Evolutionary conservation across 2,888 invertebrate species (phyloP), one percentile per base, ranked within the genome.

Genomic region (Melanargia galathea): DNA sequence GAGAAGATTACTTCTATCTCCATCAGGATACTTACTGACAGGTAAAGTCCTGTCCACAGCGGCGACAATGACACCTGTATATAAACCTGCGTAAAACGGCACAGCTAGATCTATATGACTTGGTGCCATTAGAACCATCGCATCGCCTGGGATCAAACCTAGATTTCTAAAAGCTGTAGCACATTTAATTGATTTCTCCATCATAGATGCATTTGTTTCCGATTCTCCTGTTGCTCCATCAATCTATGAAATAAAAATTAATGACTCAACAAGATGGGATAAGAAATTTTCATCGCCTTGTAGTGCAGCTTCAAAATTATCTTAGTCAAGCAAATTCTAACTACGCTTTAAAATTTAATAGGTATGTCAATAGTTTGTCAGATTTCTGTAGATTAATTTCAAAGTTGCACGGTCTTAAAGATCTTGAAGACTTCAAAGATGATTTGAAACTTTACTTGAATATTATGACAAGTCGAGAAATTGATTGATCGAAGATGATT

Each of bases 41-140:
- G 73, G 71, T 33, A 84, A 72, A 40, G 75, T 79, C 1, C 66
- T 71, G 60, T 87, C 87, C 0, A 80, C 63, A 4, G 77, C 76
- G 1, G 83, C 76, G n/a, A 81, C 64, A n/a, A 75, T 72, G 2
- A 84, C 78, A 2, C 92, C 92, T 6, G 90, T 76, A 69, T 82
- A 92, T 2, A 90, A 67, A 0, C 86, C 82, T 1, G 92, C 91
- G 48, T 92, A 83, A 54, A 87, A 81, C 0, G 92, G 92, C 26
- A 92, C 79, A 4, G 76, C 75, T 10, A 86, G 72, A 61, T 92
- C 82, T 4, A 91, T 35, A 38, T 89, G 87, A 65, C 86, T 92
- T 0, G 83, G 82, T 5, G 85, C 87, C 79, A 92, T 92, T 0
- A 92, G 65, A 0, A 84, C 72, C 55, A 92, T 81, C 4, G 92